These are phyloP conservation scores for Latrodectus elegans DNA, from an alignment of 2,888 invertebrate species.

Conservation along the genomic window DNA sequence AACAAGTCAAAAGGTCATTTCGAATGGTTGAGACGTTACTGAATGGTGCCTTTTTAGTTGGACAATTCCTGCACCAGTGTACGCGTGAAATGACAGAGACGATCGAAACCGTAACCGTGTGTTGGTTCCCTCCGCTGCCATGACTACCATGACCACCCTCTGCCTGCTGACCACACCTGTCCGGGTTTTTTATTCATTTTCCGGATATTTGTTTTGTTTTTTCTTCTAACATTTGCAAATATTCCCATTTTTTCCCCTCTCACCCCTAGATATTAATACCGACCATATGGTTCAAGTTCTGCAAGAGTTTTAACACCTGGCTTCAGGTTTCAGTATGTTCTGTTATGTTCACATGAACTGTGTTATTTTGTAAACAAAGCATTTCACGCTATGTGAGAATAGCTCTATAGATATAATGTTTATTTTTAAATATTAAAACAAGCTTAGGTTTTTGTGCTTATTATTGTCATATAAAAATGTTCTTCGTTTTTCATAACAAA, in stretches of 20 bases:
- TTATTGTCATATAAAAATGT: too few species aligned
- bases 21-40: too few species aligned
- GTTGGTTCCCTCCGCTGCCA: constrained; percentile 59
- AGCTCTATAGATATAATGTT: too few species aligned
- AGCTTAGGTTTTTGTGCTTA: too few species aligned
- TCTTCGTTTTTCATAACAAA: too few species aligned
- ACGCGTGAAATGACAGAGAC: constrained; percentile 53
- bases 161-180: constrained; percentile 61
- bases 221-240: constrained; percentile 25
- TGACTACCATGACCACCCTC: constrained; percentile 55
- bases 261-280: constrained; percentile 5
- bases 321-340: background rate
- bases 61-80: constrained; percentile 5
- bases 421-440: too few species aligned
- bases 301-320: constrained; percentile 32
- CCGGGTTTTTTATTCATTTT: constrained; percentile 29
- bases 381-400: too few species aligned
- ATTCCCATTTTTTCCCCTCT: constrained; percentile 14
- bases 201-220: constrained; percentile 28
- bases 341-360: constrained; percentile 12
- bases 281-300: constrained; percentile 48
- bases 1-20: too few species aligned
- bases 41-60: constrained; percentile 34
- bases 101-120: constrained; percentile 63
- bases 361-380: background rate